Evolutionary conservation across 2,797 vertebrate species (phyloP).

Genomic region (Syncerus caffer): DNA sequence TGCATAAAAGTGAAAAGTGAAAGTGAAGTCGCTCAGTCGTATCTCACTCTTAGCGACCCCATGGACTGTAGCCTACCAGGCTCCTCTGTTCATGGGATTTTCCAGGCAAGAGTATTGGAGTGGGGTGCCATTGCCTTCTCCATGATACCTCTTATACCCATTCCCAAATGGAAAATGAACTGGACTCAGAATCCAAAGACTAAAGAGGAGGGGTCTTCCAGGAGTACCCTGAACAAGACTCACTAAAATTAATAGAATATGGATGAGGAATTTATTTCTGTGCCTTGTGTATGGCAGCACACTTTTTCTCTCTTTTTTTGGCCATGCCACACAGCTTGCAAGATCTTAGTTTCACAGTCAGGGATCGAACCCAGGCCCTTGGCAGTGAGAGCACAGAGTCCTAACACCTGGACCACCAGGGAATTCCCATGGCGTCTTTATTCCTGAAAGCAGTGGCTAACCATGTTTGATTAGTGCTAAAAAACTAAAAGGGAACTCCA

Average conservation of each 20-base stretch:
- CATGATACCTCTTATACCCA: neutral
- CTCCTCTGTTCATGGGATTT: too few species aligned
- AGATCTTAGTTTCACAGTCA: neutral
- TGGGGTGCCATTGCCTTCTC: too few species aligned
- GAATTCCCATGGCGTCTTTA: neutral
- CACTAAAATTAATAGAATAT: neutral
- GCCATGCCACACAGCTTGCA: neutral
- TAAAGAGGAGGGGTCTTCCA: neutral
- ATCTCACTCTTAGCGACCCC: too few species aligned
- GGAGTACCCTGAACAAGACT: neutral
- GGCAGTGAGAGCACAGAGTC: neutral
- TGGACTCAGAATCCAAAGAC: neutral
- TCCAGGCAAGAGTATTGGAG: too few species aligned
- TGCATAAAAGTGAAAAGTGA: too few species aligned
- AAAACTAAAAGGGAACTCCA: neutral
- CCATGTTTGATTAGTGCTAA: neutral
- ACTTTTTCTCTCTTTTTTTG: neutral
- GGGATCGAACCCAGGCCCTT: neutral
- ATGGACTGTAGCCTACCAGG: too few species aligned
- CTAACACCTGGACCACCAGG: neutral
- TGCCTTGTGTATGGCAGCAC: neutral
- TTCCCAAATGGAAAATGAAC: neutral
- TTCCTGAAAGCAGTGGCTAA: neutral
- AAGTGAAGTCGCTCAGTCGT: too few species aligned
- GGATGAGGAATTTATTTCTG: neutral